Conservation (phyloP, 2,113 vertebrate species). For the Beaufortia kweichowensis region DNA sequence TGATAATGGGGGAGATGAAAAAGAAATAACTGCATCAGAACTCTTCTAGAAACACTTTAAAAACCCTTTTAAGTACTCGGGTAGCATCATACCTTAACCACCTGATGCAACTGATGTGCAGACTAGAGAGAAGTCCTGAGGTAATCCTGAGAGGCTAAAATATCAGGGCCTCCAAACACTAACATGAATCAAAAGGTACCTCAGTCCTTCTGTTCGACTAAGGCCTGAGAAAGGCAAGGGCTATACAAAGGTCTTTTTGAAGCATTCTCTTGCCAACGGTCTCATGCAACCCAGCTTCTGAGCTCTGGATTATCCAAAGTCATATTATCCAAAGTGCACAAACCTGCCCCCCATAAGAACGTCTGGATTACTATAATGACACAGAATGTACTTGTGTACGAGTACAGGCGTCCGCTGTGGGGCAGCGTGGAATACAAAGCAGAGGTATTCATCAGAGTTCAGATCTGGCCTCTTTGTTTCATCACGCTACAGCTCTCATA, state of each 20-base stretch:
- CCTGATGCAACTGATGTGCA: too few relatives aligned
- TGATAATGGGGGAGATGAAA: background rate
- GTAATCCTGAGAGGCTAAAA: constrained; percentile 10
- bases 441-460: constrained; percentile 41
- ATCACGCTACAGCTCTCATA: constrained; percentile 44
- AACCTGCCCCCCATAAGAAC: constrained; percentile 38
- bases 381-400: constrained; percentile 42
- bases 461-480: constrained; percentile 48
- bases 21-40: too few relatives aligned
- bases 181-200: constrained; percentile 9
- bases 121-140: background rate
- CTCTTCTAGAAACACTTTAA: too few relatives aligned
- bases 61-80: too few relatives aligned
- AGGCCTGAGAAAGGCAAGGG: constrained; percentile 6
- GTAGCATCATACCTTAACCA: too few relatives aligned
- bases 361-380: constrained; percentile 41
- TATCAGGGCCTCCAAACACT: constrained; percentile 1
- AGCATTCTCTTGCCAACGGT: constrained; percentile 23
- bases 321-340: constrained; percentile 37
- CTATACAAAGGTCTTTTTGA: constrained; percentile 36
- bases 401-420: constrained; percentile 31
- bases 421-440: constrained; percentile 42
- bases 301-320: constrained; percentile 42
- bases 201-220: constrained; percentile 14
- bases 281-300: constrained; percentile 36